Conservation (phyloP, 2,888 invertebrate genomes). For the Mythimna ferrago region DNA sequence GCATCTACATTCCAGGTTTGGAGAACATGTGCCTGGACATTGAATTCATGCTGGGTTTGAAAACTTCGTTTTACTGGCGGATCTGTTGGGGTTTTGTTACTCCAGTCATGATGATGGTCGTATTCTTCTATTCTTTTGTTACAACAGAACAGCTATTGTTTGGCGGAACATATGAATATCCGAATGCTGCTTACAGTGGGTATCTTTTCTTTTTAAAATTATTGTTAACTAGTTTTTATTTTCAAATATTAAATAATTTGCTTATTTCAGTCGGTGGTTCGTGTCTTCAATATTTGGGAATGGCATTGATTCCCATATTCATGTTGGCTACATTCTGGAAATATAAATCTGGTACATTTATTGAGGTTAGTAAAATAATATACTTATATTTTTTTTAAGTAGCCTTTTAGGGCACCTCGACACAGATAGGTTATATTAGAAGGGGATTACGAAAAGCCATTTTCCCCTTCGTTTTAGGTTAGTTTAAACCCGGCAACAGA, state of each 20-base stretch:
- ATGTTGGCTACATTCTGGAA: conserved; percentile 80
- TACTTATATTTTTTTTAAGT: too few relatives aligned
- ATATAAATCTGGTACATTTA: conserved; percentile 74
- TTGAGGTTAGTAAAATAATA: conserved; percentile 72
- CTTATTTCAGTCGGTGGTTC: conserved; percentile 84
- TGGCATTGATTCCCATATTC: conserved; percentile 82
- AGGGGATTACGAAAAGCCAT: too few relatives aligned
- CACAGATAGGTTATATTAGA: too few relatives aligned
- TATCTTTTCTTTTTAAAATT: conserved; percentile 30
- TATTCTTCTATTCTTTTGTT: conserved; percentile 93
- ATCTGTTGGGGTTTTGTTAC: conserved; percentile 94
- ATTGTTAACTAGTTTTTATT: neutral
- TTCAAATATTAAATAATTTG: neutral
- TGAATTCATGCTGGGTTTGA: conserved; percentile 94
- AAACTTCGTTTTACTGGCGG: conserved; percentile 94
- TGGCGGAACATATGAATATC: conserved; percentile 90
- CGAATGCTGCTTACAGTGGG: conserved; percentile 91
- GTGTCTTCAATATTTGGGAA: conserved; percentile 82
- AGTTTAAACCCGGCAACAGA: too few relatives aligned
- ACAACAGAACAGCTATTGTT: conserved; percentile 92
- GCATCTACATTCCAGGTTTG: conserved; percentile 74
- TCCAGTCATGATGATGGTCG: conserved; percentile 93
- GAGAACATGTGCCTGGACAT: conserved; percentile 91
- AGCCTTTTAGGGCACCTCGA: too few relatives aligned
- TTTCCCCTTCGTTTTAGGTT: too few relatives aligned